Evolutionary conservation across 2,113 vertebrate species (phyloP).

Genomic region (Anser brachyrhynchus): DNA sequence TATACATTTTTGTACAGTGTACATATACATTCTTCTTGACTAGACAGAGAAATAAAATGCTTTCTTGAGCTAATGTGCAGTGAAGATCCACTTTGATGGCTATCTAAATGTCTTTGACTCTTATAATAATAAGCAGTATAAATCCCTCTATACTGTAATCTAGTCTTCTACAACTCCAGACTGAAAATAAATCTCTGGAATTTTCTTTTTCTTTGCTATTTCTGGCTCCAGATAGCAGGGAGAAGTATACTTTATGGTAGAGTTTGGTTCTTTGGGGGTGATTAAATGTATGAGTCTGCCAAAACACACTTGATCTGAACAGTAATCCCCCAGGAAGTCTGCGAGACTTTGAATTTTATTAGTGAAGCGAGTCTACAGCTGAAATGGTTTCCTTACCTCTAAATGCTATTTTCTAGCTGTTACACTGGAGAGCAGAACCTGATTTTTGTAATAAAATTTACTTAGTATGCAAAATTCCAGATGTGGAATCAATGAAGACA

Average conservation of each 20-base stretch:
- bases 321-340: neutral
- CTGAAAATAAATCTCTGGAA: neutral
- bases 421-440: neutral
- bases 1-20: neutral
- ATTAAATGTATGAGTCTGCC: neutral
- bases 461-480: slow-evolving; percentile 12
- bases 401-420: neutral
- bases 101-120: neutral
- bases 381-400: slow-evolving; percentile 1
- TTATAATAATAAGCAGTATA: neutral
- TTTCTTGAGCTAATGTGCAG: neutral
- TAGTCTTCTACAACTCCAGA: neutral
- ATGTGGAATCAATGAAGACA: neutral
- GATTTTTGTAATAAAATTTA: slow-evolving; percentile 10
- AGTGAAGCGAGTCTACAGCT: neutral
- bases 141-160: neutral
- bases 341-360: neutral
- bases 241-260: neutral
- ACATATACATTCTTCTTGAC: neutral
- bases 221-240: neutral
- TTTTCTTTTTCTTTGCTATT: neutral
- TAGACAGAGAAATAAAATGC: neutral
- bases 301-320: neutral
- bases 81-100: neutral
- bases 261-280: neutral